A percentile compares a stretch with the other conserved stretches of the same genome.
These are phyloP conservation scores for Euplexia lucipara DNA, from an alignment of 2,888 invertebrate genomes.

Conservation along the genomic window DNA sequence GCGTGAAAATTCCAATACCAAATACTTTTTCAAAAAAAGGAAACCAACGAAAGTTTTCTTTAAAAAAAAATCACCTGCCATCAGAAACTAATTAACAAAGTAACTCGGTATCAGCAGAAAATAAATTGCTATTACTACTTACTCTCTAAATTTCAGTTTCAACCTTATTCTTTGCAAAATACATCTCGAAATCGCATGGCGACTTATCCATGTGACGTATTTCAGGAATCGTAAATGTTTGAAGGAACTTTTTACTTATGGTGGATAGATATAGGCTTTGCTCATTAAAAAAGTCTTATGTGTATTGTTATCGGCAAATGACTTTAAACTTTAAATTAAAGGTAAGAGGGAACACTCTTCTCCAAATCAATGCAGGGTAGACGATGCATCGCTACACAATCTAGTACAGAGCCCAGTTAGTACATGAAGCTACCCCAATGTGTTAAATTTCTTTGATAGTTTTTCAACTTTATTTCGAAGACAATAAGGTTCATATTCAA, in stretches of 20 bases:
- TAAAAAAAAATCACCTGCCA: conserved; percentile 18
- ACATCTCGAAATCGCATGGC: conserved; percentile 11
- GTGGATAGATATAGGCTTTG: conserved; percentile 31
- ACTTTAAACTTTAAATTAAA: conserved; percentile 13
- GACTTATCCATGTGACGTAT: not conserved
- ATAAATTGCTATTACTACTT: conserved; percentile 16
- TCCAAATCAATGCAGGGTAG: conserved; percentile 16
- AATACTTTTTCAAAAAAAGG: conserved; percentile 4
- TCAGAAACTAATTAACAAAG: conserved; percentile 46
- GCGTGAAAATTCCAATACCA: not conserved
- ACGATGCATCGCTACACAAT: too few relatives aligned
- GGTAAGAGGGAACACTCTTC: not conserved
- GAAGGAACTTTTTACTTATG: conserved; percentile 40
- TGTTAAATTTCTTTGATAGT: too few relatives aligned
- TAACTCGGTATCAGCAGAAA: conserved; percentile 44
- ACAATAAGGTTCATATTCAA: too few relatives aligned
- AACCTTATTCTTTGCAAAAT: not conserved
- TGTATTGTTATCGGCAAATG: conserved; percentile 14
- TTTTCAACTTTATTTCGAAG: too few relatives aligned
- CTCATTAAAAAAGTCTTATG: conserved; percentile 38
- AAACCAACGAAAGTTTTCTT: conserved; percentile 26
- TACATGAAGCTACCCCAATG: too few relatives aligned
- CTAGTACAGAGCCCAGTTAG: too few relatives aligned
- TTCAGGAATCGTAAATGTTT: conserved; percentile 20
- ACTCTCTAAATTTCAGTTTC: not conserved